Evolutionary conservation across 2,113 vertebrate species (phyloP).

Genomic region (Arizona elegans): DNA sequence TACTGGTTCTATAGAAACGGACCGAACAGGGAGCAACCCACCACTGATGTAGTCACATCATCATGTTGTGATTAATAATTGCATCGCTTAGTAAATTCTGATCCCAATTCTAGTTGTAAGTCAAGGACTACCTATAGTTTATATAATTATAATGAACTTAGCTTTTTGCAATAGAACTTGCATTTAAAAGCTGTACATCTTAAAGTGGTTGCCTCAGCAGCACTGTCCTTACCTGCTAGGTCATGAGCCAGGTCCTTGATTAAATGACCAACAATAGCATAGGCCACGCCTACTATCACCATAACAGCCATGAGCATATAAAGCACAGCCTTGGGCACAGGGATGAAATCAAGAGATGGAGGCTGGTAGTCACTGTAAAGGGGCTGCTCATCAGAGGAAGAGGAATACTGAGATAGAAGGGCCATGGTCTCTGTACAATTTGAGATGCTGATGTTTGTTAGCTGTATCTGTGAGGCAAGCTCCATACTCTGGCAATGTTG

Average conservation of each 20-base stretch:
- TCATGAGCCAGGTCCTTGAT: conserved; percentile 82
- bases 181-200: neutral
- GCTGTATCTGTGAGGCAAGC: conserved; percentile 39
- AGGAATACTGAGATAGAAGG: conserved; percentile 50
- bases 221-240: conserved; percentile 65
- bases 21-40: too few species aligned
- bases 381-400: conserved; percentile 21
- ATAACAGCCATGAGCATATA: conserved; percentile 79
- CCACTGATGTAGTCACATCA: neutral
- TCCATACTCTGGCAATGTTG: conserved; percentile 23
- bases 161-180: neutral
- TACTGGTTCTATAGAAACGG: too few species aligned
- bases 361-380: conserved; percentile 75
- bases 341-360: conserved; percentile 66
- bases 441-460: conserved; percentile 46
- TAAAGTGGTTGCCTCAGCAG: neutral
- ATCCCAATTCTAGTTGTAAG: neutral
- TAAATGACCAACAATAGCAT: conserved; percentile 82
- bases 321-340: conserved; percentile 73
- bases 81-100: neutral
- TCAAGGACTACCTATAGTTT: neutral
- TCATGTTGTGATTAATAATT: neutral
- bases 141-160: neutral
- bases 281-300: conserved; percentile 78
- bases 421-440: conserved; percentile 44